Evolutionary conservation across 2,113 vertebrate genomes (phyloP), one percentile per base, ranked within the genome.

Genomic region (Bufo bufo): DNA sequence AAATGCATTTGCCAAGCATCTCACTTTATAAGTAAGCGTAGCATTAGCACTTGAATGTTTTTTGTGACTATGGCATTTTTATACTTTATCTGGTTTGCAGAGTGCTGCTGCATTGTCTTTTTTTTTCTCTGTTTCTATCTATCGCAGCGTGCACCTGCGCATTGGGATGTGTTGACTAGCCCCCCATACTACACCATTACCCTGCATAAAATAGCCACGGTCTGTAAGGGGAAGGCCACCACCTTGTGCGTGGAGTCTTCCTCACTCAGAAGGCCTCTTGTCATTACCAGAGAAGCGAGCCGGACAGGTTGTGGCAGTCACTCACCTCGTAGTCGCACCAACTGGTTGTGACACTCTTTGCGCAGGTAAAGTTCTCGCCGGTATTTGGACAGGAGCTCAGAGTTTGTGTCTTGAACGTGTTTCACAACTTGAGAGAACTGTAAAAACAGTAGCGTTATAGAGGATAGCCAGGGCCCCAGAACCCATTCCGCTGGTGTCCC

Each of bases 301-400:
- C 50, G 5, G 17, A 23, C 5, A 52, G 9, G 19, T 43, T 50
- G 49, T 20, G 45, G 2, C 14, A 16, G 1, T 43, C 43, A 54
- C 87, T n/a, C 88, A 99, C 98, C 98, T 96, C 97, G 97, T 82
- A 99, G 96, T 75, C 96, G 95, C 89, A 99, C 97, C 19, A 99
- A 94, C 91, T 99, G 97, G 0, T 99, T 97, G 95, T 99, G 98
- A 86, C 97, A 98, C 82, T 98, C 99, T 94, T 99, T 99, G 90
- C 98, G 96, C 90, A 99, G 96, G 92, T 98, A 97, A 94, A 99
- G 96, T 92, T 99, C 98, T 49, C 96, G 90, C 82, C 97, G 97
- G 93, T 99, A 99, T 91, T 98, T 99, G 47, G 95, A 93, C 91
- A 99, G 94, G 71, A 99, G 96, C 91, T 99, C 98, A 91, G 94